Percentiles rank a stretch among this genome's conserved stretches.
Evolutionary conservation across 1,140 invertebrate genomes (phyloP).

Genomic region (Hyphantria cunea): DNA sequence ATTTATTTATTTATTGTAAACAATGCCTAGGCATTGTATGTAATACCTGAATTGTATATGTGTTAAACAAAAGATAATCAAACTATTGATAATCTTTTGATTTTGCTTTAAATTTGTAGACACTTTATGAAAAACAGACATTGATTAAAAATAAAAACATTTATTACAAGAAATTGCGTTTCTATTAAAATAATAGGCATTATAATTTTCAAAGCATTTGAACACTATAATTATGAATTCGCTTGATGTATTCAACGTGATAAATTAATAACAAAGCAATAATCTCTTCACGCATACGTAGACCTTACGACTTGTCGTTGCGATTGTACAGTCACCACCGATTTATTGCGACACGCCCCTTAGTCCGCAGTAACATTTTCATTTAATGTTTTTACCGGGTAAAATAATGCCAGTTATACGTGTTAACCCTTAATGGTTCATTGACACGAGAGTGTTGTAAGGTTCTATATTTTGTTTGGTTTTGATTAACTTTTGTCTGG

Average conservation of each 20-base stretch:
- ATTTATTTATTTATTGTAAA: too few relatives aligned
- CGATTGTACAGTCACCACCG: conserved; percentile 29
- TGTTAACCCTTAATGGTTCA: conserved; percentile 40
- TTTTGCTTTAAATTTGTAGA: too few relatives aligned
- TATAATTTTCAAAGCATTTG: too few relatives aligned
- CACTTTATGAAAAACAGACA: too few relatives aligned
- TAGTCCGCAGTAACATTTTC: conserved; percentile 40
- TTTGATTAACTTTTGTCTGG: conserved; percentile 12
- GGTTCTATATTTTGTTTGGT: conserved; percentile 18
- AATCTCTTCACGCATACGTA: conserved; percentile 8
- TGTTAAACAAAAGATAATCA: too few relatives aligned
- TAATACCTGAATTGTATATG: too few relatives aligned
- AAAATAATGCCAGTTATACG: conserved; percentile 41
- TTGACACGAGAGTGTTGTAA: conserved; percentile 37
- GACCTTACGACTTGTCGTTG: conserved; percentile 18
- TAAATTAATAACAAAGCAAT: conserved; percentile 13
- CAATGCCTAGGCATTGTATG: too few relatives aligned
- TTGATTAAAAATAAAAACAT: too few relatives aligned
- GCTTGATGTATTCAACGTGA: conserved; percentile 3
- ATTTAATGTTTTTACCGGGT: conserved; percentile 45
- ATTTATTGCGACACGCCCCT: conserved; percentile 38
- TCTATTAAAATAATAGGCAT: too few relatives aligned
- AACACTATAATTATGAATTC: too few relatives aligned
- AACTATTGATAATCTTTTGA: too few relatives aligned
- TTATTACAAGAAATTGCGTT: too few relatives aligned